Conservation (phyloP, 1,140 invertebrate genomes). For the Diplogasteroides magnus region DNA sequence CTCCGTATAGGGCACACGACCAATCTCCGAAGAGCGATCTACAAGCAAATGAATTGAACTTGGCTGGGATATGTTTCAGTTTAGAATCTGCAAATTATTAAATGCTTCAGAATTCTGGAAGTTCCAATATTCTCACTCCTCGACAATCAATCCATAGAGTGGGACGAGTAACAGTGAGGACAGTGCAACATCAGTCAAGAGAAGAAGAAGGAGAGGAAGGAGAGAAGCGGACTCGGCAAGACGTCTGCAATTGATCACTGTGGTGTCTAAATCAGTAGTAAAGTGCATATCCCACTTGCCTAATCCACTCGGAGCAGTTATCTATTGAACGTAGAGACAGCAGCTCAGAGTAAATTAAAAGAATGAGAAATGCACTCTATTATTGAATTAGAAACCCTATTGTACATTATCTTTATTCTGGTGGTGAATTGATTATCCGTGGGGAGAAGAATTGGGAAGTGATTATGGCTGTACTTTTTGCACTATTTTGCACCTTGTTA, state of each 20-base stretch:
- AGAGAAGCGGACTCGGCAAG: constrained; percentile 24
- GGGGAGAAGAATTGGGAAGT: neutral
- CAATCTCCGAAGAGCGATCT: constrained; percentile 14
- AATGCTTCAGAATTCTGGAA: neutral
- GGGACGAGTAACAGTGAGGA: constrained; percentile 21
- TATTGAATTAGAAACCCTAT: too few species aligned
- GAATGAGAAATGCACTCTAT: too few species aligned
- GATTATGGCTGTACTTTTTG: constrained; percentile 1
- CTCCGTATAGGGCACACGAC: constrained; percentile 17
- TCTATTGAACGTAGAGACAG: too few species aligned
- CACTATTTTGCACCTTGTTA: neutral
- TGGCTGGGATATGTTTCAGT: neutral
- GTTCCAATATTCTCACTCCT: constrained; percentile 14
- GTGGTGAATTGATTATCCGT: neutral
- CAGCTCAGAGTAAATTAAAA: too few species aligned
- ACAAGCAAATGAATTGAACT: neutral
- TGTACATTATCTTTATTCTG: neutral
- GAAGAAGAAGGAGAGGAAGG: constrained; percentile 23
- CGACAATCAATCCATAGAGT: constrained; percentile 19
- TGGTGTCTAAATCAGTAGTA: too few species aligned
- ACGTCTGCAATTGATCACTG: neutral
- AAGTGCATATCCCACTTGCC: too few species aligned
- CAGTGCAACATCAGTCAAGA: constrained; percentile 21
- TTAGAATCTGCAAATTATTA: neutral
- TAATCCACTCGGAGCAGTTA: too few species aligned